Evolutionary conservation across 1,140 invertebrate species (phyloP), one percentile per base, ranked within the genome.

Genomic region (Drosophila leontia): DNA sequence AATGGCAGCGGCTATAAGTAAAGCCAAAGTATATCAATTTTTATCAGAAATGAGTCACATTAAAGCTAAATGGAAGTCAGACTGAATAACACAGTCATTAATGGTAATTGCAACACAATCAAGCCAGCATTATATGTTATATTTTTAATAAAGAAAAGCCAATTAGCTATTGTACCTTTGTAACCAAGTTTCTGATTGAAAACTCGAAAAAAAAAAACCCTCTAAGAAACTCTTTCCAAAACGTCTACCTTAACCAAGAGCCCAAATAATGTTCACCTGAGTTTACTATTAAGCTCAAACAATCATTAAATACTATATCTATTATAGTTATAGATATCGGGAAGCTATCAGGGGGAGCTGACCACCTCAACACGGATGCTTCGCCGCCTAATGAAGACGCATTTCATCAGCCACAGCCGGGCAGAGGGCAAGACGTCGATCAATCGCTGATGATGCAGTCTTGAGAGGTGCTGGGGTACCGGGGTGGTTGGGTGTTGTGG

Each of bases 401-500:
- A 34, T 19, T 51, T 51, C 50, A 51, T 51, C 50, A 51, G 50
- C 50, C 50, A 34, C 6, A 34, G 32, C 12, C 26, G 59, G 19
- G n/a, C 58, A 62, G 53, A 70, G 59, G 44, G 48, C 56, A 68
- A 34, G 3, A 39, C 23, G 13, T 12, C 11, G 32, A 45, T 68
- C 48, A n/a, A 53, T 4, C n/a, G 50, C 50, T 2, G n/a, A 17
- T 50, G 55, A 53, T 44, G 62, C 41, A 42, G 39, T 39, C 48
- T 23, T 17, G 6, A 13, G 47, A 19, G 68, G 19, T 64, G 39
- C 35, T 47, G 50, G 4, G 44, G 23, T 15, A 7, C 12, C 15
- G 37, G 47, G 58, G n/a, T 60, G 39, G 32, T 42, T n/a, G 23
- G 19, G 7, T 29, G 26, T 7, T 50, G 48, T 50, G 48, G 7